Evolutionary conservation across 2,888 invertebrate species (phyloP).

Genomic region (Stenolophus ochropezus): DNA sequence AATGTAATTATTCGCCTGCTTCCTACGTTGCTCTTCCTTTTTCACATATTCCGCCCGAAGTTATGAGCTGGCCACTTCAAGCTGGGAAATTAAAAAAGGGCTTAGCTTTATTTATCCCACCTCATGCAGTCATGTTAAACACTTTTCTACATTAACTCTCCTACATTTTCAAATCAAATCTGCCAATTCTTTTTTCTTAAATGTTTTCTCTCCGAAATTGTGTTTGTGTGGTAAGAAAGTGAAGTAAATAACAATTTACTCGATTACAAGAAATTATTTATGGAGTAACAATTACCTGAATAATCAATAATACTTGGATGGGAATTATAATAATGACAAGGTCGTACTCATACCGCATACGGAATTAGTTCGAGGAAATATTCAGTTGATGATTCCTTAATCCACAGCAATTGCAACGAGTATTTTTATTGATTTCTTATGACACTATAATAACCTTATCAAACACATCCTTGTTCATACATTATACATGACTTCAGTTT

Average conservation of each 20-base stretch:
- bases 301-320: not conserved
- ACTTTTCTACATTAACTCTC: no score
- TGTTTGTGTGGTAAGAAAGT: not conserved
- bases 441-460: no score
- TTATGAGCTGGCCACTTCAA: not conserved
- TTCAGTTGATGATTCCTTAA: not conserved
- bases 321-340: not conserved
- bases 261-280: not conserved
- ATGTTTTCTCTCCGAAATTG: no score
- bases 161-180: no score
- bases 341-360: not conserved
- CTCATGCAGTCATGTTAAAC: no score
- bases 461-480: no score
- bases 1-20: conserved; percentile 65
- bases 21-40: not conserved
- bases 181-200: no score
- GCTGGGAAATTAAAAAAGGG: not conserved
- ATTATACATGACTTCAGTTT: no score
- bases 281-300: not conserved
- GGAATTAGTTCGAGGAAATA: not conserved
- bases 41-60: not conserved
- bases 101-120: not conserved
- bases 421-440: not conserved
- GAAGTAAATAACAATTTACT: not conserved
- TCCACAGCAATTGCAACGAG: not conserved